Evolutionary conservation across 2,888 invertebrate species (phyloP), one percentile per base, ranked within the genome.

Genomic region (Apoderus coryli): DNA sequence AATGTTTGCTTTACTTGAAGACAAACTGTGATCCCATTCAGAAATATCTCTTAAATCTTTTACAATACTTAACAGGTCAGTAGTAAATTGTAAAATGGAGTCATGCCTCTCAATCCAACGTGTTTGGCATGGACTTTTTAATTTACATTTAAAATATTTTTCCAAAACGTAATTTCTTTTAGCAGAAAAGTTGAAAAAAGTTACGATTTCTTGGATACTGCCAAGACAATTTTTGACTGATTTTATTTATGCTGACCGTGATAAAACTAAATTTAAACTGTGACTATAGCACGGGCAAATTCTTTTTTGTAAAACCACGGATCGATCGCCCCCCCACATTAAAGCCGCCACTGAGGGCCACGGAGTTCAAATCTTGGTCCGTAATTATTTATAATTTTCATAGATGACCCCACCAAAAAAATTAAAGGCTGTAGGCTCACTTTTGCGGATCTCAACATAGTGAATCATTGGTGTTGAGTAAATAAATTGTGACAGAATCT

Each of bases 281-380:
- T 29, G 29, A 29, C 6, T 29, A 23, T 4, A 29, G 12, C 29
- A 29, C 10, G 22, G 29, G 19, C 29, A 22, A 29, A 29, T 29
- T 4, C n/a, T 29, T 5, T n/a, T n/a, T n/a, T n/a, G n/a, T n/a
- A n/a, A n/a, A n/a, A n/a, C n/a, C n/a, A n/a, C n/a, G n/a, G n/a
- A n/a, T n/a, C n/a, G n/a, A n/a, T n/a, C n/a, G n/a, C n/a, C n/a
- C n/a, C n/a, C n/a, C n/a, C n/a, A n/a, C n/a, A n/a, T n/a, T n/a
- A n/a, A n/a, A n/a, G n/a, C n/a, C n/a, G n/a, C n/a, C n/a, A n/a
- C n/a, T n/a, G n/a, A n/a, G n/a, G n/a, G n/a, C n/a, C n/a, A n/a
- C n/a, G n/a, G n/a, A n/a, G n/a, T n/a, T n/a, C n/a, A n/a, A n/a
- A n/a, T n/a, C n/a, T n/a, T n/a, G n/a, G n/a, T n/a, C n/a, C n/a